Evolutionary conservation across 2,888 invertebrate genomes (phyloP).

Genomic region (Corythucha ciliata): DNA sequence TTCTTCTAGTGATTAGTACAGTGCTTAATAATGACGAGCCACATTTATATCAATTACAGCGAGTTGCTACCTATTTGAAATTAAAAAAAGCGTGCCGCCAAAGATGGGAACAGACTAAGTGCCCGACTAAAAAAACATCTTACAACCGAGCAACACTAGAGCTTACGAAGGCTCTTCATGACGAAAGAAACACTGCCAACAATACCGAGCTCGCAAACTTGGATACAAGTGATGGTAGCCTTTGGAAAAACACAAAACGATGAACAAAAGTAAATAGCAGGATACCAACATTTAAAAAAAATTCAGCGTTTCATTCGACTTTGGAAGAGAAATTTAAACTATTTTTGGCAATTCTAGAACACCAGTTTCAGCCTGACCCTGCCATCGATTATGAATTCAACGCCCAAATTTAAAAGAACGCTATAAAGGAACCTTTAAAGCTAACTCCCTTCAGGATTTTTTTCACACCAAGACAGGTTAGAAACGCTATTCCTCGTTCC

Average conservation of each 20-base stretch:
- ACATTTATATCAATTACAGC: too few species aligned
- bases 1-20: too few species aligned
- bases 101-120: too few species aligned
- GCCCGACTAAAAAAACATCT: too few species aligned
- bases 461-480: neutral
- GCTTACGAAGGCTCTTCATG: too few species aligned
- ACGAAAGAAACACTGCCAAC: too few species aligned
- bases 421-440: neutral
- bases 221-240: neutral
- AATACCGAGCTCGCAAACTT: neutral
- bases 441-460: neutral
- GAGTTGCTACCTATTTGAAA: too few species aligned
- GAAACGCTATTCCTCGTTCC: slow-evolving; percentile 1
- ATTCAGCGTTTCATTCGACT: neutral
- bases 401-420: neutral
- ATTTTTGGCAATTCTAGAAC: neutral
- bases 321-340: neutral
- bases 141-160: too few species aligned
- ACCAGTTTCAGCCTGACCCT: neutral
- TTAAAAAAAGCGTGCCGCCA: too few species aligned
- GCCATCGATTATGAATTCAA: neutral
- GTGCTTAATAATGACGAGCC: too few species aligned
- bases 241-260: neutral
- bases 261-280: neutral
- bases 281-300: too few species aligned